Conservation (phyloP, 2,888 invertebrate species). For the Ennomos erosarius region DNA sequence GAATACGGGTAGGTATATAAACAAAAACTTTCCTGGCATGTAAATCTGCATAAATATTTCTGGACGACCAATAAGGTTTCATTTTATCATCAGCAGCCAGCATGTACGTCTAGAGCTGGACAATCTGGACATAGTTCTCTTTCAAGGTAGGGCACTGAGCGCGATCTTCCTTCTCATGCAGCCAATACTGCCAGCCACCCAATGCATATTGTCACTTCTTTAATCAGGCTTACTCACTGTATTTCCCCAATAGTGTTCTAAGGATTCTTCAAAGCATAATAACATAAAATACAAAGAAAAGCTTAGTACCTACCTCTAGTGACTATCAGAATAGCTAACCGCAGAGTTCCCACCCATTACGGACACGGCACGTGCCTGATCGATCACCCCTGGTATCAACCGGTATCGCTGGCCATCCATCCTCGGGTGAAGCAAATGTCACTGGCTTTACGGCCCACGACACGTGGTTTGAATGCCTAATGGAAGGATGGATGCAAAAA, state of each 20-base stretch:
- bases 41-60: no score
- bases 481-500: conserved; percentile 33
- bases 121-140: no score
- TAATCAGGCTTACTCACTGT: conserved; percentile 13
- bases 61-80: no score
- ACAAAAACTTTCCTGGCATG: no score
- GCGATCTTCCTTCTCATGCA: no score
- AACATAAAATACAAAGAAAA: conserved; percentile 22
- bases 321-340: conserved; percentile 1
- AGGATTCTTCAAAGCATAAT: neutral
- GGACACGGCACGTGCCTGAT: conserved; percentile 23
- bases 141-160: no score
- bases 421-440: conserved; percentile 19
- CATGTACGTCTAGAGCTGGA: no score
- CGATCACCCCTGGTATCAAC: conserved; percentile 17
- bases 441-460: conserved; percentile 19
- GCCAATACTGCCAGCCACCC: no score
- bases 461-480: conserved; percentile 33
- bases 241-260: conserved; percentile 1
- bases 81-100: no score
- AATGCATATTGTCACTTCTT: no score
- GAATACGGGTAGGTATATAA: no score
- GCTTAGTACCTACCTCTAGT: neutral
- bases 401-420: conserved; percentile 10
- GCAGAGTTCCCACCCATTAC: conserved; percentile 18